These are phyloP conservation scores for Loxodonta africana DNA, from an alignment of 2,113 vertebrate genomes.

Conservation along the genomic window DNA sequence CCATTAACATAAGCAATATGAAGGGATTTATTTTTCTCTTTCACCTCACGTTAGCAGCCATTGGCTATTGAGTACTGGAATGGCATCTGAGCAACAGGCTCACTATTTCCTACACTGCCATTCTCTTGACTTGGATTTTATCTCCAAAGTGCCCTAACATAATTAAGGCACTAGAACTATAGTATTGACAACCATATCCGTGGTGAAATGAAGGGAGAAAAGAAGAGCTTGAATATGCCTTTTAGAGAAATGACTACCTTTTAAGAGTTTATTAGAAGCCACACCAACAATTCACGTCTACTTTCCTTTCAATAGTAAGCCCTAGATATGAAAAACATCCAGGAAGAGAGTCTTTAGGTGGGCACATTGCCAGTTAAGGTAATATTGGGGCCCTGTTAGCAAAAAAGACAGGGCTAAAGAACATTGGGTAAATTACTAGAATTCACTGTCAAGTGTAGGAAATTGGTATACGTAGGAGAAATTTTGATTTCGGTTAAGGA, in stretches of 20 bases:
- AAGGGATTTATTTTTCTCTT: not conserved
- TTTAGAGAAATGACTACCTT: not conserved
- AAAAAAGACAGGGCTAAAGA: not conserved
- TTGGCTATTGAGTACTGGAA: not conserved
- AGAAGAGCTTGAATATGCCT: not conserved
- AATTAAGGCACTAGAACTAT: not conserved
- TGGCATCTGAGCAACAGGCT: not conserved
- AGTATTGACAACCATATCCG: not conserved
- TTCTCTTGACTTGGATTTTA: not conserved
- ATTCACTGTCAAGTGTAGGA: not conserved
- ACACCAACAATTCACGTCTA: not conserved
- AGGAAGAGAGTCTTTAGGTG: not conserved
- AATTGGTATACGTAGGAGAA: not conserved
- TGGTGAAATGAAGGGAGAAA: not conserved
- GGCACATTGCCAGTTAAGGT: not conserved
- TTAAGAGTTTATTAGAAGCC: not conserved
- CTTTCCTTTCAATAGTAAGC: not conserved
- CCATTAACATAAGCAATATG: not conserved
- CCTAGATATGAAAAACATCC: not conserved
- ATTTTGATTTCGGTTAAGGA: not conserved
- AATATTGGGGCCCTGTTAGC: not conserved
- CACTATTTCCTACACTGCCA: not conserved
- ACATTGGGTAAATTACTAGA: not conserved
- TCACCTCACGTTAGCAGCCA: not conserved
- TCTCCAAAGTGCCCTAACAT: not conserved